Evolutionary conservation across 2,797 vertebrate genomes (phyloP).

Genomic region (Pangasius djambal): DNA sequence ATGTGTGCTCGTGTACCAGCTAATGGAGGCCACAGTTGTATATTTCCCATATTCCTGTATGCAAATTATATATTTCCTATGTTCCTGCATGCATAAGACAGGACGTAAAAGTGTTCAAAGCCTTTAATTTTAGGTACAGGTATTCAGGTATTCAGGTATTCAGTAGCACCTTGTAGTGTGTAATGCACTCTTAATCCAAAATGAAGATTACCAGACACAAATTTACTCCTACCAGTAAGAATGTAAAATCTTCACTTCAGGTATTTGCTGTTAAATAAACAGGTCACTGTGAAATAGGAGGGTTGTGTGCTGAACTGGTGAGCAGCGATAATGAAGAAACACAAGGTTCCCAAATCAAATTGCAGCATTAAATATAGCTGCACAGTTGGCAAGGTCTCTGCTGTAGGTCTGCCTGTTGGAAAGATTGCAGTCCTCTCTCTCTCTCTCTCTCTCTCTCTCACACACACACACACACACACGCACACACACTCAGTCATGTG

Average conservation of each 20-base stretch:
- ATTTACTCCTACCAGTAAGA: not conserved
- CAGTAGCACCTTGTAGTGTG: not conserved
- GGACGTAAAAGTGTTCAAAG: not conserved
- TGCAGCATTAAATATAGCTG: slow-evolving; percentile 50
- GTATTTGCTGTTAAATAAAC: slow-evolving; percentile 10
- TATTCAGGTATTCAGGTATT: not conserved
- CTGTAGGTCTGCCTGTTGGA: slow-evolving; percentile 15
- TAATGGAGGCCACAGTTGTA: not conserved
- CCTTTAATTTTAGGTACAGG: not conserved
- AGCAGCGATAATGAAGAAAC: slow-evolving; percentile 10
- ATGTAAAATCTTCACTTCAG: not conserved
- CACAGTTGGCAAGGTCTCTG: slow-evolving; percentile 16
- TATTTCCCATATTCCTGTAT: not conserved
- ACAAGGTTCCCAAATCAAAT: slow-evolving; percentile 41
- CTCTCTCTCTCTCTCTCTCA: not conserved
- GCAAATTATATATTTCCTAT: not conserved
- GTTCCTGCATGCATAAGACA: not conserved
- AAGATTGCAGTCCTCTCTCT: not conserved
- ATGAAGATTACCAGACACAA: not conserved
- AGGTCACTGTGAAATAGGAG: not conserved
- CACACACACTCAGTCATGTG: not conserved
- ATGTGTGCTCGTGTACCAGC: not conserved
- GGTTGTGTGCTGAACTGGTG: not conserved
- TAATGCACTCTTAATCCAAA: not conserved
- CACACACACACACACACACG: not conserved